Percentiles rank a stretch among this genome's conserved stretches.
These are phyloP conservation scores for Leguminivora glycinivorella DNA, from an alignment of 1,140 invertebrate genomes.

Conservation along the genomic window DNA sequence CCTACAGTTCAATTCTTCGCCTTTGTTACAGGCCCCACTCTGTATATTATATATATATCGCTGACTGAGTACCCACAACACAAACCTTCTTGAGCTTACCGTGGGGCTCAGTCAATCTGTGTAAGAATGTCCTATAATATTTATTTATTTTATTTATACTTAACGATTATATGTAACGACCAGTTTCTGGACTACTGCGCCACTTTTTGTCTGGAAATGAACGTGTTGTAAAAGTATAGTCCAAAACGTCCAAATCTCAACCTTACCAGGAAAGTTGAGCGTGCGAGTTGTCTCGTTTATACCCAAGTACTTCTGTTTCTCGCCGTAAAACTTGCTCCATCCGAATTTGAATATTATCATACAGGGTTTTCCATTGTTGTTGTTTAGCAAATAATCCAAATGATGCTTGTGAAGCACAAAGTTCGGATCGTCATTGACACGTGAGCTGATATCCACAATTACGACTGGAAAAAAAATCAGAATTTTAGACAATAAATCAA, in stretches of 20 bases:
- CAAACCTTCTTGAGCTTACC: no score
- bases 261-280: slow-evolving; percentile 53
- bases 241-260: background rate
- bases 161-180: no score
- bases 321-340: slow-evolving; percentile 62
- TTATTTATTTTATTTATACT: no score
- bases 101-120: no score
- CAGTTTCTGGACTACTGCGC: no score
- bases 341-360: slow-evolving; percentile 67
- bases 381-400: slow-evolving; percentile 59
- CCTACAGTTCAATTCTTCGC: no score
- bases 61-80: no score
- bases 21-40: no score
- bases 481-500: no score
- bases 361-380: slow-evolving; percentile 60
- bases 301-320: slow-evolving; percentile 57
- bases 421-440: slow-evolving; percentile 57
- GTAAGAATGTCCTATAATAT: no score
- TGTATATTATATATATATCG: no score
- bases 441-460: slow-evolving; percentile 55
- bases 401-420: slow-evolving; percentile 62
- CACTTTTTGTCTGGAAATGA: no score
- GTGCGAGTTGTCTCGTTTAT: slow-evolving; percentile 27
- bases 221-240: background rate
- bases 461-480: slow-evolving; percentile 54